Evolutionary conservation across 2,113 vertebrate genomes (phyloP).

Genomic region (Thamnophis sirtalis): DNA sequence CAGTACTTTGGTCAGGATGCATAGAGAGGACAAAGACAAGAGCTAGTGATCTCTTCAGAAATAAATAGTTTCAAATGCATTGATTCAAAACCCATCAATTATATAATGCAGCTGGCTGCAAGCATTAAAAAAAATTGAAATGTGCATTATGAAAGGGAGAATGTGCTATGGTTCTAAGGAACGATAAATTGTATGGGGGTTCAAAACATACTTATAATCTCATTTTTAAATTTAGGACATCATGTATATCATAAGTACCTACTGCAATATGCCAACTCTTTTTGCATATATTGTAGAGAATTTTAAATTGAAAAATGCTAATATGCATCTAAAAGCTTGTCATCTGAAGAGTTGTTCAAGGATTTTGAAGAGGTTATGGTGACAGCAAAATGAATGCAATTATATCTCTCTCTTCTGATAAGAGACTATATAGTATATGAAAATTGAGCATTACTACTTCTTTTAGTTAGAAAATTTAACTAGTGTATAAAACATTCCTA

Average conservation of each 20-base stretch:
- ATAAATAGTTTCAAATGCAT: constrained; percentile 45
- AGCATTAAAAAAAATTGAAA: constrained; percentile 55
- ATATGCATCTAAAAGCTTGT: constrained; percentile 84
- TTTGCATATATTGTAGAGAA: constrained; percentile 72
- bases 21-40: constrained; percentile 19
- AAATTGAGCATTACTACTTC: constrained; percentile 68
- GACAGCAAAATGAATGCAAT: constrained; percentile 84
- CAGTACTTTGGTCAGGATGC: constrained; percentile 41
- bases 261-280: constrained; percentile 72
- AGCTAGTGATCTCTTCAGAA: constrained; percentile 43
- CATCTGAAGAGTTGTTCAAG: constrained; percentile 78
- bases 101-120: constrained; percentile 49
- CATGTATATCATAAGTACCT: constrained; percentile 74
- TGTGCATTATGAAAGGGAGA: constrained; percentile 51
- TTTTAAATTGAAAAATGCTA: constrained; percentile 81
- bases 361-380: constrained; percentile 80
- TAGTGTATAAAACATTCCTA: constrained; percentile 65
- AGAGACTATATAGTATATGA: constrained; percentile 65
- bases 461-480: constrained; percentile 64
- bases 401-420: constrained; percentile 83
- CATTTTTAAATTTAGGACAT: constrained; percentile 77
- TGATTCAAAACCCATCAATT: constrained; percentile 60
- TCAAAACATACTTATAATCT: constrained; percentile 58
- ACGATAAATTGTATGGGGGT: constrained; percentile 67
- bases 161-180: constrained; percentile 52